Base-by-base conservation (phyloP, 2,888 invertebrate species). In the Oscheius sp. region DNA sequence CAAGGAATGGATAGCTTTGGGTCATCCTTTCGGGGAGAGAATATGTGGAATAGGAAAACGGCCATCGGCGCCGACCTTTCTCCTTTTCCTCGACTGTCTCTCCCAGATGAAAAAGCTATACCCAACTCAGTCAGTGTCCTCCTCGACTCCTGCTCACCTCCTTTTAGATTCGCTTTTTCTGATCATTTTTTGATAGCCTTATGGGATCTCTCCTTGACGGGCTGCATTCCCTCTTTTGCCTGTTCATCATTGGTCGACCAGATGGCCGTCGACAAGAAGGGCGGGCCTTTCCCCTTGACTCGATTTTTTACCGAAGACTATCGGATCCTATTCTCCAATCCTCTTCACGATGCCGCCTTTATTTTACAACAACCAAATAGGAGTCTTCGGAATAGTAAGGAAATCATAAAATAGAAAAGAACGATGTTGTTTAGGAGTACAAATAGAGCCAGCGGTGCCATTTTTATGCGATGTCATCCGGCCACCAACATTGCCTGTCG, bases 91-190 rank as follows among this genome's bases (percentile, higher is more conserved):
- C 63, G 97, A 98, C 90, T 94, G 95, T 89, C 93, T 93, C 70
- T 95, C 95, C 94, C 97, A 97, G 90, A 91, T 97, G 68, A 90
- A 93, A 83, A 93, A 93, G 84, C 96, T 96, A 90, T 95, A 93
- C 90, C 95, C 95, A 0, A 91, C 93, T 0, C 92, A 93, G 82
- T 81, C 12, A 73, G 76, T 64, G 18, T 23, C 18, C 35, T 16
- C 25, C 18, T n/a, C 12, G 12, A 2, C 29, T 5, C 7, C 13
- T 58, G 23, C 23, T 25, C 1, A 21, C n/a, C 45, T n/a, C 43
- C 29, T 56, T 75, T 58, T 71, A 81, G 81, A 74, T 96, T 97
- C 90, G 94, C 95, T 90, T 95, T 94, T 91, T 93, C 94, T 21
- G 95, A 95, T 90, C 94, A 94, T 0, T 95, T 95, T 90, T 92